Evolutionary conservation across 2,113 vertebrate genomes (phyloP).

Genomic region (Percina caprodes): DNA sequence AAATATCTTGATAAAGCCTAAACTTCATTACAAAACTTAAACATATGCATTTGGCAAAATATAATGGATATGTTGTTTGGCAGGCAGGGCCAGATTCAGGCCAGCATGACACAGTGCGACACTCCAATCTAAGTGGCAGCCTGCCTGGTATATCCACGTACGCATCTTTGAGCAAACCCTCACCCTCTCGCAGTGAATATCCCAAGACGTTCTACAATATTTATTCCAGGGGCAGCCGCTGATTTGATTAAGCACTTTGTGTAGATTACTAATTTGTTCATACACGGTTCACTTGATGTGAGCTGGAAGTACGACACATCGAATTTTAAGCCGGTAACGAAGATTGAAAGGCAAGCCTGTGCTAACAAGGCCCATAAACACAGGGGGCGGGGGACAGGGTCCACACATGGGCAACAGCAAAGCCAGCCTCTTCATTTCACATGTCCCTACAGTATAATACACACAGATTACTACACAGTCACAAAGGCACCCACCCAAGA

Average conservation of each 20-base stretch:
- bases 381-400: conserved; percentile 78
- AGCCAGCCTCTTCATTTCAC: conserved; percentile 86
- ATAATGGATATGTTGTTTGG: conserved; percentile 13
- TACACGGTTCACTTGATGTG: conserved; percentile 90
- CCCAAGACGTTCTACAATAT: conserved; percentile 79
- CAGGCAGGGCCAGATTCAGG: conserved; percentile 11
- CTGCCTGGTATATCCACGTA: conserved; percentile 49
- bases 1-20: neutral
- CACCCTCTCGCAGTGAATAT: conserved; percentile 66
- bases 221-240: conserved; percentile 79
- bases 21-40: conserved; percentile 3
- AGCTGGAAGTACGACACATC: conserved; percentile 93
- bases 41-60: conserved; percentile 4
- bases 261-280: conserved; percentile 85
- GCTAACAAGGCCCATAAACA: conserved; percentile 91
- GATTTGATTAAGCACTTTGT: conserved; percentile 86
- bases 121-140: conserved; percentile 50
- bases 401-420: conserved; percentile 89
- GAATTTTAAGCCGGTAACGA: conserved; percentile 92
- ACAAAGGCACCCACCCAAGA: conserved; percentile 17
- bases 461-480: conserved; percentile 9
- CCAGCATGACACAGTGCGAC: conserved; percentile 39
- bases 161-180: conserved; percentile 68
- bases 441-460: conserved; percentile 48
- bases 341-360: conserved; percentile 94